Evolutionary conservation across 2,113 vertebrate species (phyloP).

Genomic region (Gymnobelideus leadbeateri): DNA sequence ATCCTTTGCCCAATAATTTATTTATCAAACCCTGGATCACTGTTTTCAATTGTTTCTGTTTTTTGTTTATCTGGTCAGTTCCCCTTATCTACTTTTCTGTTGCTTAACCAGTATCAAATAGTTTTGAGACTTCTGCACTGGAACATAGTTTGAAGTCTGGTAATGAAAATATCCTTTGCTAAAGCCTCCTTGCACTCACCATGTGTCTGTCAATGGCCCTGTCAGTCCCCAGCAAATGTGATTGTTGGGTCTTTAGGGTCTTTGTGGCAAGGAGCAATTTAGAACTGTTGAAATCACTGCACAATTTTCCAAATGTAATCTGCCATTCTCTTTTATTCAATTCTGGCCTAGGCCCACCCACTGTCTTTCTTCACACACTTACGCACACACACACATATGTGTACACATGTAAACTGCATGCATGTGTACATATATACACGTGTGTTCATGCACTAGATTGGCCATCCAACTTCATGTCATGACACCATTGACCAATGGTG

Average conservation of each 20-base stretch:
- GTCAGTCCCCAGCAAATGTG: not conserved
- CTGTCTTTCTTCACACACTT: not conserved
- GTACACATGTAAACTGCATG: not conserved
- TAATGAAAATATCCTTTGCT: not conserved
- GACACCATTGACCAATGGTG: not conserved
- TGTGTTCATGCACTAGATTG: not conserved
- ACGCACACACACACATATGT: not conserved
- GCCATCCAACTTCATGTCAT: not conserved
- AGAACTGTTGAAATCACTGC: not conserved
- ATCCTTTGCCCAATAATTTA: not conserved
- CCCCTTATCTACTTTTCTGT: not conserved
- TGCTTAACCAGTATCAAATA: not conserved
- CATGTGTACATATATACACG: not conserved
- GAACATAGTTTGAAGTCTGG: not conserved
- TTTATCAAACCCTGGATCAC: not conserved
- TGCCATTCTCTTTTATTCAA: not conserved
- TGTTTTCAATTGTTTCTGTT: not conserved
- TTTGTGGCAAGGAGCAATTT: not conserved
- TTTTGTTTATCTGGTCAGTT: not conserved
- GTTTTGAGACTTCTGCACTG: not conserved
- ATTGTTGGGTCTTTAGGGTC: not conserved
- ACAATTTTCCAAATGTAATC: not conserved
- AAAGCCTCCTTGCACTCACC: not conserved
- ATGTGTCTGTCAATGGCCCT: not conserved
- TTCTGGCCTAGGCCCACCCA: not conserved